Base-by-base conservation (phyloP, 1,140 invertebrate species). In the Chymomyza costata region DNA sequence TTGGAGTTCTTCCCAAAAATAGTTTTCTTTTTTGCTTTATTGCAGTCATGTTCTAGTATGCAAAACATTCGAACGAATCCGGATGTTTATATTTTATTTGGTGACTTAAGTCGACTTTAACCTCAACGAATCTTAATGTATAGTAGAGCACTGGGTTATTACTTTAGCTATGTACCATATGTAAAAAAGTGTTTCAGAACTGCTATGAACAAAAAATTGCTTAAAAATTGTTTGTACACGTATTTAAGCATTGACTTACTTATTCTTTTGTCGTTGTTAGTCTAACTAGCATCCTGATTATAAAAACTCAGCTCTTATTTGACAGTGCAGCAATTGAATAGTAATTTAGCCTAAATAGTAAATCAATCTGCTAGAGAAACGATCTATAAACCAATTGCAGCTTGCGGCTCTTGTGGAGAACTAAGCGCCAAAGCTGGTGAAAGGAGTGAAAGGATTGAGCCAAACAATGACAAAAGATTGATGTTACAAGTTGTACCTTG, bases 391-490 rank as follows among this genome's bases (percentile, higher is more conserved):
- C 25, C 25, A 28, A 28, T n/a, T n/a, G 25, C 69, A 74, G 69
- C 69, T 6, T 28, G 25, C 25, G 5, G 10, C 10, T 28, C 25
- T 6, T 68, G 60, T 17, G 14, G 19, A 14, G 34, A 45, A 13
- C 11, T 13, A 17, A 30, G 34, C 10, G 13, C 34, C 31, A 40
- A 21, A 45, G 8, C 17, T 52, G 56, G 70, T 76, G 71, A 80
- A 80, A 80, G 73, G 73, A 64, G 73, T 80, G 73, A 80, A 80
- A 68, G 74, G 74, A 80, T 68, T 76, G 55, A 38, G 48, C 37
- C 50, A 10, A 5, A 28, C 5, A 28, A 28, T 28, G 25, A 10
- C 10, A 10, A 10, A 5, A 5, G 10, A 28, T 28, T 28, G 25
- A 5, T 28, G 25, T 28, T 28, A 10, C 5, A 28, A 28, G 25